These are phyloP conservation scores for Malthinus seriepunctatus DNA, from an alignment of 2,888 invertebrate species.

Conservation along the genomic window DNA sequence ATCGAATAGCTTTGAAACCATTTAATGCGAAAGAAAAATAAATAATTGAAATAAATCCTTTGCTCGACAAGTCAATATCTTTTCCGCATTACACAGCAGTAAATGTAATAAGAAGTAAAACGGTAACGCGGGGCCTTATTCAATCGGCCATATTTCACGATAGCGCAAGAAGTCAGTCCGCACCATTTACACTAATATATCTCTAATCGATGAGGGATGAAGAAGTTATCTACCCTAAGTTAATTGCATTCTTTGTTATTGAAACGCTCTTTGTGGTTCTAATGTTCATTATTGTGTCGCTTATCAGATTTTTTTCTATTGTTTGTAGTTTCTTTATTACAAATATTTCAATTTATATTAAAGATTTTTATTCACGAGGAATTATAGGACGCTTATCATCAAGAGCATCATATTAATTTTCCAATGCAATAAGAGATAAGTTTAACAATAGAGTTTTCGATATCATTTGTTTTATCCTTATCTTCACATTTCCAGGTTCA, in stretches of 20 bases:
- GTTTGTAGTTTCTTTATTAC: neutral
- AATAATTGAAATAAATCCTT: conserved; percentile 27
- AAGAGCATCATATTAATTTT: too few relatives aligned
- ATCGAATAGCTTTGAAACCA: conserved; percentile 9
- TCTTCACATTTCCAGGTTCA: too few relatives aligned
- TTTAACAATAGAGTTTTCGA: too few relatives aligned
- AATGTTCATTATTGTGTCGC: conserved; percentile 32
- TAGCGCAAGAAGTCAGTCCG: conserved; percentile 49
- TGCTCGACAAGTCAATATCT: conserved; percentile 33
- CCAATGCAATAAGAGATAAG: too few relatives aligned
- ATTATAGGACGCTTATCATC: too few relatives aligned
- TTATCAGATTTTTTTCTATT: conserved; percentile 12
- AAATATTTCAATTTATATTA: too few relatives aligned
- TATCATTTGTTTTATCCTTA: too few relatives aligned
- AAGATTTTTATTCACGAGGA: too few relatives aligned
- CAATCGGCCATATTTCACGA: conserved; percentile 49
- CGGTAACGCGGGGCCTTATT: conserved; percentile 41
- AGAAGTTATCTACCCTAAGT: conserved; percentile 47
- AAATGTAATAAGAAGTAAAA: conserved; percentile 45
- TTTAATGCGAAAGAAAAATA: conserved; percentile 13
- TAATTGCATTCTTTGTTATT: conserved; percentile 48
- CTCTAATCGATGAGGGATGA: conserved; percentile 53
- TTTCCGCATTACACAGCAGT: conserved; percentile 37
- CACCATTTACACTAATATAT: conserved; percentile 55
- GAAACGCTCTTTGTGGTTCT: conserved; percentile 20